A percentile compares a stretch with the other conserved stretches of the same genome.
These are phyloP conservation scores for Chymomyza procnemis DNA, from an alignment of 2,888 invertebrate genomes.

Conservation along the genomic window DNA sequence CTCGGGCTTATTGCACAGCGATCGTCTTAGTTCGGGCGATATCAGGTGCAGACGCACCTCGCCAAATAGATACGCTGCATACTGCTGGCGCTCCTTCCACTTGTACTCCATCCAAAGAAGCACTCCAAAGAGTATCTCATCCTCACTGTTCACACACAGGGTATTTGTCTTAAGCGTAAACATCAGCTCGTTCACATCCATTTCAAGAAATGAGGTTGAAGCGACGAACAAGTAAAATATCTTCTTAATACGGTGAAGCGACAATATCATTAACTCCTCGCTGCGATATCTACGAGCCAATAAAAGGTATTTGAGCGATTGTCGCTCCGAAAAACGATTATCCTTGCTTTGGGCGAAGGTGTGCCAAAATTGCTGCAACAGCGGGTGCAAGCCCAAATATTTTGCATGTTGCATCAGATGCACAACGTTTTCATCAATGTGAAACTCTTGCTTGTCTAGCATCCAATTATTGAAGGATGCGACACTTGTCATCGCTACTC, in stretches of 20 bases:
- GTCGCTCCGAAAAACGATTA: too few relatives aligned
- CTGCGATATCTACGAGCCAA: too few relatives aligned
- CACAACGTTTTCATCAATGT: too few relatives aligned
- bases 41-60: slow-evolving; percentile 22
- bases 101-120: slow-evolving; percentile 33
- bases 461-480: too few relatives aligned
- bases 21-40: slow-evolving; percentile 26
- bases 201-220: slow-evolving; percentile 17
- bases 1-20: slow-evolving; percentile 7
- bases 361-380: too few relatives aligned
- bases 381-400: too few relatives aligned
- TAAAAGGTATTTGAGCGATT: too few relatives aligned
- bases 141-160: slow-evolving; percentile 41
- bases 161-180: slow-evolving; percentile 17
- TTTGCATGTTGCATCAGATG: too few relatives aligned
- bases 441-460: too few relatives aligned
- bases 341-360: too few relatives aligned
- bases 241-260: slow-evolving; percentile 16
- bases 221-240: slow-evolving; percentile 34
- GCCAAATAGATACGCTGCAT: slow-evolving; percentile 3
- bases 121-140: slow-evolving; percentile 40
- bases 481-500: too few relatives aligned
- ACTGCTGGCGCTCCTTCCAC: slow-evolving; percentile 23
- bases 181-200: slow-evolving; percentile 20
- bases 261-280: slow-evolving; percentile 26